These are phyloP conservation scores for Drosophila kurseongensis DNA, from an alignment of 1,140 invertebrate species.

Conservation along the genomic window DNA sequence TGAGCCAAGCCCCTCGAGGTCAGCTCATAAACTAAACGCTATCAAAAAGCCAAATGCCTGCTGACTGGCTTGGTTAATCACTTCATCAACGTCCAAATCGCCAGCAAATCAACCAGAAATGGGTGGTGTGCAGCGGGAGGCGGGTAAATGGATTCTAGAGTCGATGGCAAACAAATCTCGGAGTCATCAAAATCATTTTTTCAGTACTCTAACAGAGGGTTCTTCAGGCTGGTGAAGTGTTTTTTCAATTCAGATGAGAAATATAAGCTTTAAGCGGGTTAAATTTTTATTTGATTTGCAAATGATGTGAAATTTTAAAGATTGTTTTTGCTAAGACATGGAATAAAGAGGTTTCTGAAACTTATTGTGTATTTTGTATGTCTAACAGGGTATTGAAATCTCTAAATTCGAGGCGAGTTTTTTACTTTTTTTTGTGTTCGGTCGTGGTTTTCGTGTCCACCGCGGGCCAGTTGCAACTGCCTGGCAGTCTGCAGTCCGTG, in stretches of 20 bases:
- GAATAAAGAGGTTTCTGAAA: too few relatives aligned
- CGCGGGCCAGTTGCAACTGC: constrained; percentile 52
- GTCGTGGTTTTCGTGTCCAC: constrained; percentile 64
- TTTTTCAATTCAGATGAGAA: not conserved
- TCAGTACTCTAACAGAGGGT: constrained; percentile 12
- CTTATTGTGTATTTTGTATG: too few relatives aligned
- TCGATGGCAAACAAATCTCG: constrained; percentile 55
- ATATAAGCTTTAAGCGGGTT: too few relatives aligned
- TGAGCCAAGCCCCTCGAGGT: constrained; percentile 34
- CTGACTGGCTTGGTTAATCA: constrained; percentile 67
- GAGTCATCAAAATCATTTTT: constrained; percentile 45
- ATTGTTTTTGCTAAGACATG: too few relatives aligned
- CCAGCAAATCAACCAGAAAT: constrained; percentile 47
- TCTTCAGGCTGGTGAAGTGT: too few relatives aligned
- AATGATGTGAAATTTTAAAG: too few relatives aligned
- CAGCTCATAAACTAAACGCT: constrained; percentile 69
- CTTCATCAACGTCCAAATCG: constrained; percentile 75
- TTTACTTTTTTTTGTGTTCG: not conserved
- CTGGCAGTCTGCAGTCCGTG: constrained; percentile 26
- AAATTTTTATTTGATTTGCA: too few relatives aligned
- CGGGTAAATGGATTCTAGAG: constrained; percentile 31
- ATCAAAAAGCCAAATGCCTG: constrained; percentile 48
- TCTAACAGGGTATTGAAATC: not conserved
- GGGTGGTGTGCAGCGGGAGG: constrained; percentile 5
- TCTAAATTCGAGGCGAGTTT: not conserved